Evolutionary conservation across 2,113 vertebrate species (phyloP), one percentile per base, ranked within the genome.

Genomic region (Cottus gobio): DNA sequence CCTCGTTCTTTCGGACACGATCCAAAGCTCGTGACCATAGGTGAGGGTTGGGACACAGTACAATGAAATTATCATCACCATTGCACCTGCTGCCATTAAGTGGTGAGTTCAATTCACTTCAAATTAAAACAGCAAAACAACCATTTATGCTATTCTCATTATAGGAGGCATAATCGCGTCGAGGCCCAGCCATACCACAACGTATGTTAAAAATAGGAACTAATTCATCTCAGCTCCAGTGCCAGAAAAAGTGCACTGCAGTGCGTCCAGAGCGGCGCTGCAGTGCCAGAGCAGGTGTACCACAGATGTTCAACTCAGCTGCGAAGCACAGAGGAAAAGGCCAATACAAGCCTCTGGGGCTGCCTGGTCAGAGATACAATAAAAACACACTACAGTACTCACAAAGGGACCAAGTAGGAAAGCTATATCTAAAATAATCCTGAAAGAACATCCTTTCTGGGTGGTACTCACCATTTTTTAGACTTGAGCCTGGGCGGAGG

Each of bases 401-500:
- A 54, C 2, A 68, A 37, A 50, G 42, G 65, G 30, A 5, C 60
- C 28, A 60, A 76, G 39, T 2, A 56, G 16, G 58, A 84, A 74
- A 67, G 30, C 50, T 54, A 44, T 42, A 77, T n/a, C 7, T 28
- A n/a, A 28, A 50, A 79, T 34, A 0, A 24, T 54, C 20, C 0
- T 15, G 16, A 20, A 11, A 37, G 30, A 78, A 75, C 52, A 0
- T 31, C 31, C 5, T 60, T 5, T 70, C 0, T 20, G 22, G 0
- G 48, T 10, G n/a, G 4, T 56, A 94, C 97, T 91, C 93, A 99
- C 98, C 98, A 99, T 95, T 99, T 99, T 94, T 99, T 99, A 71
- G 98, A 99, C 93, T 99, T 99, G 91, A 99, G 97, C 76, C 97
- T 93, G 7, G 98, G 98, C 42, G 98, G 98, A 89, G 98, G 98